phyloP scores from a whole-genome alignment of 1,140 invertebrate genomes.

The Stenopsyche tienmushanensis region DNA sequence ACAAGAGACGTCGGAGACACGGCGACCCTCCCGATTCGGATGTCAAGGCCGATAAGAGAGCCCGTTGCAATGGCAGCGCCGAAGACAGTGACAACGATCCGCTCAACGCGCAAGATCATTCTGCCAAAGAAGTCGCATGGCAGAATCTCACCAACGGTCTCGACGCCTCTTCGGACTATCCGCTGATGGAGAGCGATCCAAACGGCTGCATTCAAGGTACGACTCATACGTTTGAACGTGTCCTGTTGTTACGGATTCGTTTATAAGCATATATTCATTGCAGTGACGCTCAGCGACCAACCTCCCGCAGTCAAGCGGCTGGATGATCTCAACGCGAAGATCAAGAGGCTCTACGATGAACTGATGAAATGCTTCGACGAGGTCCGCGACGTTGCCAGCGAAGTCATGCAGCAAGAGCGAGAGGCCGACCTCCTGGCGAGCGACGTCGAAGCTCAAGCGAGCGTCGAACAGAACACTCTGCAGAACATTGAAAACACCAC shows the following conservation, averaged over 20 bases:
- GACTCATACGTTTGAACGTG: conserved; percentile 47
- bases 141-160: conserved; percentile 58
- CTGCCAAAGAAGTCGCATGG: conserved; percentile 60
- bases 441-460: conserved; percentile 62
- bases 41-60: conserved; percentile 47
- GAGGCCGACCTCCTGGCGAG: conserved; percentile 68
- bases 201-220: conserved; percentile 54
- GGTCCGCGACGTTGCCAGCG: conserved; percentile 53
- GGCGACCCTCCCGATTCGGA: conserved; percentile 57
- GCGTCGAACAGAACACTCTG: conserved; percentile 43
- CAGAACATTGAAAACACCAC: conserved; percentile 40
- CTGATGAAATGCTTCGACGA: conserved; percentile 59
- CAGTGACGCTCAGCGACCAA: not conserved
- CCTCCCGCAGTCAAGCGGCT: not conserved
- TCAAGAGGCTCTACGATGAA: too few relatives aligned
- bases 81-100: conserved; percentile 57
- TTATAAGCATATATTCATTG: too few relatives aligned
- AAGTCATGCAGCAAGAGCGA: conserved; percentile 63
- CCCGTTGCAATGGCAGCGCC: conserved; percentile 52
- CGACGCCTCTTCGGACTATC: conserved; percentile 56
- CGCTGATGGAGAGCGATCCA: conserved; percentile 43
- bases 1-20: conserved; percentile 77
- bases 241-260: too few relatives aligned
- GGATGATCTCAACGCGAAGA: not conserved
- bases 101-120: conserved; percentile 51